Base-by-base conservation (phyloP, 92 coral and sea anemone genomes). In the Bergia sp. region DNA sequence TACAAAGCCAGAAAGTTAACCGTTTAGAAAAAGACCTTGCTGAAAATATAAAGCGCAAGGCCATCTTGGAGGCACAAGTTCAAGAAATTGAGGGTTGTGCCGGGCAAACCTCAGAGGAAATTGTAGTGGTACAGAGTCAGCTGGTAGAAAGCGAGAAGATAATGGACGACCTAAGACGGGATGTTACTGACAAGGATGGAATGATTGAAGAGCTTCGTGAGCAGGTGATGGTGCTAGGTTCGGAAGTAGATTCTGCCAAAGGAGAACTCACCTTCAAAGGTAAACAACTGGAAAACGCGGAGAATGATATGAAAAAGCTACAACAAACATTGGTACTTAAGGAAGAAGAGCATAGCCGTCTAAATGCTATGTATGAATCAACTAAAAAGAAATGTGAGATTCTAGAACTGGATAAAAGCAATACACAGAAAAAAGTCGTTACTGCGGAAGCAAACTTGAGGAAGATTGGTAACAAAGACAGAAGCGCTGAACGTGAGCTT, bases 141-240 rank as follows among this genome's bases (percentile, higher is more conserved):
- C 88, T 97, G 37, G 95, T 90, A 44, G 99, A 97, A 77, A 94
- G 88, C 55, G 98, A 95, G 71, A 93, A 93, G 90, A 90, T 92
- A 45, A 82, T 94, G 88, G 99, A 95, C 65, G 97, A 95, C 86
- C 91, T 91, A 75, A 89, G 95, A 65, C 91, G 96, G 20, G 96
- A 93, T 82, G 89, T 90, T 29, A 92, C 94, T 9, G 99, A 95
- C 39, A 97, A 94, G 75, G 98, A 95, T 78, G 93, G 95, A 45
- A 87, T 94, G 37, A 91, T 97, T 49, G 94, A 96, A 84, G 95
- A 94, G 88, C 88, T 97, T 39, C 92, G 93, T 11, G 97, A 95
- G 36, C 91, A 97, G 73, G 89, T 89, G 71, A 92, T 94, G 91
- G 92, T 94, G 42, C 92, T 95, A 61, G 82, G 92, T 3, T 91